A percentile compares a stretch with the other conserved stretches of the same genome.
These are phyloP conservation scores for Acronicta alni DNA, from an alignment of 2,888 invertebrate genomes.

Conservation along the genomic window DNA sequence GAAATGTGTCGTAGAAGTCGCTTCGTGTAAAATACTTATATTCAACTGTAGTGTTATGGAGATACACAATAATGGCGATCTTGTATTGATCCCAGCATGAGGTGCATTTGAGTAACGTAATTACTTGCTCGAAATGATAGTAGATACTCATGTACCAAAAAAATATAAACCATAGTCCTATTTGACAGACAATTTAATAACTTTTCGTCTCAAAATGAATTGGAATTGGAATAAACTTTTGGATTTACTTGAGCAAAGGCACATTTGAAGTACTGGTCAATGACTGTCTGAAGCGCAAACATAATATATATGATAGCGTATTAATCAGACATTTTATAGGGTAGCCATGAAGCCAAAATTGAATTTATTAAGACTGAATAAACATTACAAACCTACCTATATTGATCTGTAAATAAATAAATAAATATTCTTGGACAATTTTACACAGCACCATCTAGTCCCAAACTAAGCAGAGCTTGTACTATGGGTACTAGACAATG, in stretches of 20 bases:
- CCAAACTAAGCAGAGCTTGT: too few relatives aligned
- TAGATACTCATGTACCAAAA: background rate
- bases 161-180: slow-evolving; percentile 1
- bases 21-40: too few relatives aligned
- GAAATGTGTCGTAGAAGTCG: too few relatives aligned
- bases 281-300: slow-evolving; percentile 47
- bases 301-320: slow-evolving; percentile 19
- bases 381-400: too few relatives aligned
- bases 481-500: too few relatives aligned
- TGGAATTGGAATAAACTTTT: slow-evolving; percentile 23
- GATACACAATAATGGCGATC: background rate
- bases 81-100: background rate
- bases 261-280: slow-evolving; percentile 26
- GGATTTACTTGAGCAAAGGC: slow-evolving; percentile 28
- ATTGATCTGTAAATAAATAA: too few relatives aligned
- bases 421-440: too few relatives aligned
- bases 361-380: too few relatives aligned
- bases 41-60: too few relatives aligned
- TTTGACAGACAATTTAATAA: slow-evolving; percentile 31
- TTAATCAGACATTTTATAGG: slow-evolving; percentile 23
- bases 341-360: slow-evolving; percentile 24
- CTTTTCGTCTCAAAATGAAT: slow-evolving; percentile 21
- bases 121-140: background rate
- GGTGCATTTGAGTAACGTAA: background rate
- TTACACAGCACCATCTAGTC: too few relatives aligned